A percentile compares a stretch with the other conserved stretches of the same genome.
These are phyloP conservation scores for Dascyllus trimaculatus DNA, from an alignment of 2,113 vertebrate genomes.

Conservation along the genomic window DNA sequence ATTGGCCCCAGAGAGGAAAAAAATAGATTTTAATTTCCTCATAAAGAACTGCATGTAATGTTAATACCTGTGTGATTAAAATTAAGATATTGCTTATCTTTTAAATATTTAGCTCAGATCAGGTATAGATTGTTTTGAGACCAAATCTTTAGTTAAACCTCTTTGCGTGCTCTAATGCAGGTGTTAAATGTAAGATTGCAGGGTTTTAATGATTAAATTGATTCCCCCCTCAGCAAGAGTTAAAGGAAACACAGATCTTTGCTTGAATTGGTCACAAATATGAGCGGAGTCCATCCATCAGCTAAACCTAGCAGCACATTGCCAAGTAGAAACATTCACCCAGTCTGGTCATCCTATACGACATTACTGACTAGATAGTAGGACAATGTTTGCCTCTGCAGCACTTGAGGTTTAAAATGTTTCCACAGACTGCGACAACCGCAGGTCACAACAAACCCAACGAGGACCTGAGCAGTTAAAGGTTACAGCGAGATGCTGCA, in stretches of 20 bases:
- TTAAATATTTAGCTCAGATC: too few relatives aligned
- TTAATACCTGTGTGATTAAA: background rate
- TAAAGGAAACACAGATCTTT: slow-evolving; percentile 18
- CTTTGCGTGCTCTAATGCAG: background rate
- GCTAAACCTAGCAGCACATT: slow-evolving; percentile 21
- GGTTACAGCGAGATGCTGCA: slow-evolving; percentile 59
- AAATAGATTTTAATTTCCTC: background rate
- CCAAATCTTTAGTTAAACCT: background rate
- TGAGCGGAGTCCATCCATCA: slow-evolving; percentile 47
- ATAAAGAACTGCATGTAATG: background rate
- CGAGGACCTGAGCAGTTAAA: slow-evolving; percentile 54
- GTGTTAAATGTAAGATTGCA: background rate
- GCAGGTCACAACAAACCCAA: slow-evolving; percentile 56
- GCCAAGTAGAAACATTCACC: background rate
- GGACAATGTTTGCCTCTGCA: slow-evolving; percentile 25
- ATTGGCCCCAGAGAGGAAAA: background rate
- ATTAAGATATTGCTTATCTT: background rate
- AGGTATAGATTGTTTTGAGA: background rate
- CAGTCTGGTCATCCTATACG: slow-evolving; percentile 6
- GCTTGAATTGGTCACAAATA: slow-evolving; percentile 39
- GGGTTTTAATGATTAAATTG: slow-evolving; percentile 7
- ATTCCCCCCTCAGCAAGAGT: slow-evolving; percentile 12
- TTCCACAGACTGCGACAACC: slow-evolving; percentile 26
- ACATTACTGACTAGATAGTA: slow-evolving; percentile 9
- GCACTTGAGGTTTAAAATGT: slow-evolving; percentile 8